Conservation (phyloP, 2,113 vertebrate species). For the Piaya cayana region DNA sequence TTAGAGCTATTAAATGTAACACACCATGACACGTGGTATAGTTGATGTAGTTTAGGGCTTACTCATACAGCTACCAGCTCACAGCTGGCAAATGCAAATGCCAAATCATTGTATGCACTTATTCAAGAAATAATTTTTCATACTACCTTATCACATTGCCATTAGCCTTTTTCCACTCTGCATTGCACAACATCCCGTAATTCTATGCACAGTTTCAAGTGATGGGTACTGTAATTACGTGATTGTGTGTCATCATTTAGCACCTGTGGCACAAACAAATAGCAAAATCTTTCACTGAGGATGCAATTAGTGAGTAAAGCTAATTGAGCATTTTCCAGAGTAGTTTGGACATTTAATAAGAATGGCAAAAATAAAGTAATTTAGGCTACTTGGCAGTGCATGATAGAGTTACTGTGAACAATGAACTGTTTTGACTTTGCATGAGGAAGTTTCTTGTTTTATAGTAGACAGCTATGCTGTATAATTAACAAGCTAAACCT, state of each 20-base stretch:
- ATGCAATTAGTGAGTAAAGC: neutral
- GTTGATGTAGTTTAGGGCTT: neutral
- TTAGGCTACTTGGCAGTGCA: neutral
- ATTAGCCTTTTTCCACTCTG: neutral
- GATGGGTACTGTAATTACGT: neutral
- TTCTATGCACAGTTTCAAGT: neutral
- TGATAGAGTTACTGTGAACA: neutral
- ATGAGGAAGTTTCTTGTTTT: neutral
- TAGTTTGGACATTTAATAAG: neutral
- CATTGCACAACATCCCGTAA: neutral
- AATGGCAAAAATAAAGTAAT: neutral
- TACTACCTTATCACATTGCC: neutral
- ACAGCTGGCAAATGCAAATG: neutral
- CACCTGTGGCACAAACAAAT: neutral
- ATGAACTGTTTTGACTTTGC: neutral
- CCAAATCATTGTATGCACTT: neutral
- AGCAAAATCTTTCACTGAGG: neutral
- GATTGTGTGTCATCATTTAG: neutral
- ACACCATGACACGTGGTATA: neutral
- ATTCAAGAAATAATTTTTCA: neutral
- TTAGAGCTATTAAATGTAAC: neutral
- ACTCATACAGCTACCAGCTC: neutral
- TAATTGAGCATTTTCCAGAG: neutral
- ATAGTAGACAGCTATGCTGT: neutral
- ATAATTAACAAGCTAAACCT: neutral